Percentiles rank a stretch among this genome's conserved stretches.
Evolutionary conservation across 2,888 invertebrate species (phyloP).

Genomic region (Eilema depressum): DNA sequence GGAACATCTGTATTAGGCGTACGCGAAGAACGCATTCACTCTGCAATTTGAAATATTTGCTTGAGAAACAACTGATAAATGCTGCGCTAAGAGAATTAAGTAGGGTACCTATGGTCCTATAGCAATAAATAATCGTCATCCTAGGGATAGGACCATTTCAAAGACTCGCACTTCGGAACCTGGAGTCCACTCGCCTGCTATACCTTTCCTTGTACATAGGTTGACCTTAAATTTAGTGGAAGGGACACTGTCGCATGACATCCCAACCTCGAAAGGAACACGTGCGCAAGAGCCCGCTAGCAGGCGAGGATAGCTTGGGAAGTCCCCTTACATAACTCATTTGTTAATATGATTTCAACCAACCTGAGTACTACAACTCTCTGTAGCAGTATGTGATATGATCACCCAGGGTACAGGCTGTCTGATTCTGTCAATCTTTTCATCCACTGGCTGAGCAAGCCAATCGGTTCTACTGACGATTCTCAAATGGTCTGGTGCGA

Average conservation of each 20-base stretch:
- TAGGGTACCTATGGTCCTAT: too few species aligned
- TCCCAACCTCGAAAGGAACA: too few species aligned
- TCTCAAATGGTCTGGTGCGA: slow-evolving; percentile 79
- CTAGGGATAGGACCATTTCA: too few species aligned
- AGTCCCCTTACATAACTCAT: background rate
- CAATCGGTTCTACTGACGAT: slow-evolving; percentile 88
- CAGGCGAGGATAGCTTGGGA: background rate
- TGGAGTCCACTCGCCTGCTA: too few species aligned
- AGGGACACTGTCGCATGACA: too few species aligned
- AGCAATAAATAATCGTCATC: too few species aligned
- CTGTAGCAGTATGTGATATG: slow-evolving; percentile 89
- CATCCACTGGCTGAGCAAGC: slow-evolving; percentile 88
- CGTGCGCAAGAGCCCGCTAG: too few species aligned
- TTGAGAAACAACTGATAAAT: background rate
- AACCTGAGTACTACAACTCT: slow-evolving; percentile 86
- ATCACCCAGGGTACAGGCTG: slow-evolving; percentile 85
- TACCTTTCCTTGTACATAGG: too few species aligned
- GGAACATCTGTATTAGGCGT: slow-evolving; percentile 89
- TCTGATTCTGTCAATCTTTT: slow-evolving; percentile 63
- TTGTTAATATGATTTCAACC: slow-evolving; percentile 1
- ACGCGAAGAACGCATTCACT: slow-evolving; percentile 88
- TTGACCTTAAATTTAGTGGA: too few species aligned
- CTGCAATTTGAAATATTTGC: slow-evolving; percentile 62
- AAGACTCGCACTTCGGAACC: too few species aligned
- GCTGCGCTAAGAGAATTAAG: background rate